Percentiles rank a stretch among this genome's conserved stretches.
phyloP scores from a whole-genome alignment of 2,888 invertebrate species.

The Plebejus anna region DNA sequence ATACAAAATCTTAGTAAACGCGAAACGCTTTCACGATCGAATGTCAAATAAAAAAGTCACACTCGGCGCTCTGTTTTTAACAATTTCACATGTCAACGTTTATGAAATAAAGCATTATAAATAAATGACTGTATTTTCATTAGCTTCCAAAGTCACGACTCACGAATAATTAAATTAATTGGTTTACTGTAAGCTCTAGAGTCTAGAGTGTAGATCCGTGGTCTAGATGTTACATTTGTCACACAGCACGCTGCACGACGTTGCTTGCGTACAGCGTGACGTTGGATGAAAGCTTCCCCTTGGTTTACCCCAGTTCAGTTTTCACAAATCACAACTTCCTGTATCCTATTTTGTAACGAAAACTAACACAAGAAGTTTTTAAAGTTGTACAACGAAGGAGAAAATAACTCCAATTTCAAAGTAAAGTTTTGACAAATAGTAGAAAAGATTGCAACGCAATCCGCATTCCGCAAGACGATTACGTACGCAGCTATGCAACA shows the following conservation, averaged over 20 bases:
- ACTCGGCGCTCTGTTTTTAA: no score
- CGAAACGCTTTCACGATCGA: no score
- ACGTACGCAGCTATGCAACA: not conserved
- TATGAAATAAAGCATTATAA: no score
- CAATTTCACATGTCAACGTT: no score
- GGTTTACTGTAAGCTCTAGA: no score
- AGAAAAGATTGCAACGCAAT: not conserved
- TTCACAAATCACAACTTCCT: conserved; percentile 6
- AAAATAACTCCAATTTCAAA: not conserved
- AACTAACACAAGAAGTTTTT: conserved; percentile 13
- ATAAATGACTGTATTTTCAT: no score
- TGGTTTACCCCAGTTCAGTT: not conserved
- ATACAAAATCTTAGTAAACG: no score
- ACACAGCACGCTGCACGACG: not conserved
- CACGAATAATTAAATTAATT: no score
- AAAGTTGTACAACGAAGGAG: not conserved
- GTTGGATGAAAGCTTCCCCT: not conserved
- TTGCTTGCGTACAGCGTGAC: not conserved
- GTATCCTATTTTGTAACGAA: not conserved
- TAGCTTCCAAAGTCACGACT: no score
- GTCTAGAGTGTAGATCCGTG: no score
- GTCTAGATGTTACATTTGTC: no score
- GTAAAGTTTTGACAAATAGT: not conserved
- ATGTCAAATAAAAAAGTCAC: no score
- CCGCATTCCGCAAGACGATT: not conserved